A percentile compares a stretch with the other conserved stretches of the same genome.
phyloP scores from a whole-genome alignment of 2,113 vertebrate genomes.

The Rhinolophus ferrumequinum region DNA sequence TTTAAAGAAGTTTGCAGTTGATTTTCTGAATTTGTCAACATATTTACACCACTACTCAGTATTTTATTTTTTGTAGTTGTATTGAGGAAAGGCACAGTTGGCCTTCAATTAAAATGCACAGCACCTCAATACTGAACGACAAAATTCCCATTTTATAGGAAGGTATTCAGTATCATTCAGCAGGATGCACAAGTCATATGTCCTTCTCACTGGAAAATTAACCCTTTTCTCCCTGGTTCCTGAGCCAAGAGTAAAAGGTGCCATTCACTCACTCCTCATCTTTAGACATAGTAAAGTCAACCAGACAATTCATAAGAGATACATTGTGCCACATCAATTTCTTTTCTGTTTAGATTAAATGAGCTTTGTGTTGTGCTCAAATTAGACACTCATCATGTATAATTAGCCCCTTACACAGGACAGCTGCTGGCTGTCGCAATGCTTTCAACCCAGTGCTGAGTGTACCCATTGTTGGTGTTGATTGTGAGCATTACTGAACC shows the following conservation, averaged over 20 bases:
- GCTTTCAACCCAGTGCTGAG: constrained; percentile 43
- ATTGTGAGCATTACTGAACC: constrained; percentile 10
- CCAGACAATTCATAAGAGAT: constrained; percentile 32
- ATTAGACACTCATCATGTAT: constrained; percentile 62
- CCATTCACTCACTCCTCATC: not conserved
- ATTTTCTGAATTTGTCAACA: not conserved
- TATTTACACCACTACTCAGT: not conserved
- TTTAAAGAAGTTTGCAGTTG: not conserved
- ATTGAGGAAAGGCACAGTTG: not conserved
- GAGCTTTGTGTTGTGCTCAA: constrained; percentile 45
- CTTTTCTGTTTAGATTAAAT: constrained; percentile 67
- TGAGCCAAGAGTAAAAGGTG: not conserved
- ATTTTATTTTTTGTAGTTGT: constrained; percentile 3
- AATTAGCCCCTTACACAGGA: constrained; percentile 43
- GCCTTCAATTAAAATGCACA: not conserved
- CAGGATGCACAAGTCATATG: not conserved
- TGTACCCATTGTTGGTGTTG: not conserved
- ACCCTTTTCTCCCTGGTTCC: not conserved
- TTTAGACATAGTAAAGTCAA: constrained; percentile 27
- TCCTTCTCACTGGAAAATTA: not conserved
- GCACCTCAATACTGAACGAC: not conserved
- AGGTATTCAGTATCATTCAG: not conserved
- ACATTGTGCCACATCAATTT: constrained; percentile 56
- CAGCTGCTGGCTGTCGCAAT: constrained; percentile 71
- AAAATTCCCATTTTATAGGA: not conserved